These are phyloP conservation scores for Cheilosia variabilis DNA, from an alignment of 2,888 invertebrate species.

Conservation along the genomic window DNA sequence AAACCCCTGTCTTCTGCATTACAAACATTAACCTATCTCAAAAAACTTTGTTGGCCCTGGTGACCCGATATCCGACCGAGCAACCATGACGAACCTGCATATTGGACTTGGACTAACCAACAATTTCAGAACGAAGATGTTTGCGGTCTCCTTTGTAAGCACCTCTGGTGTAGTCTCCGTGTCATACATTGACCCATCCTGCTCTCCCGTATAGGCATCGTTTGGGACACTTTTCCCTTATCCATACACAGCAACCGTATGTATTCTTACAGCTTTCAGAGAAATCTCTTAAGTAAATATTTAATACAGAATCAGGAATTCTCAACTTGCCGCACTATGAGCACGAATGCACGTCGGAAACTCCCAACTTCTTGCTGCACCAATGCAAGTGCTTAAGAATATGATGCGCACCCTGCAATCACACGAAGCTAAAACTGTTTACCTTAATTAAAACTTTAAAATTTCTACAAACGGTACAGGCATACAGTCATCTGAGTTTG, in stretches of 20 bases:
- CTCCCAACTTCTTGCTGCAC: slow-evolving; percentile 4
- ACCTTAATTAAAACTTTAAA: slow-evolving; percentile 73
- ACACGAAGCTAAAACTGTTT: slow-evolving; percentile 68
- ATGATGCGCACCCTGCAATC: slow-evolving; percentile 19
- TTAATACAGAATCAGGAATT: slow-evolving; percentile 51
- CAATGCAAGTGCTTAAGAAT: slow-evolving; percentile 42
- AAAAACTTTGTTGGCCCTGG: background rate
- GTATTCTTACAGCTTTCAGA: slow-evolving; percentile 15
- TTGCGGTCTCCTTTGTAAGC: slow-evolving; percentile 54
- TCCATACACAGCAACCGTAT: background rate
- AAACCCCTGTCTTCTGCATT: too few species aligned
- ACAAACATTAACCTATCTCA: too few species aligned
- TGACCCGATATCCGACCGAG: background rate
- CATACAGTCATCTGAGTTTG: slow-evolving; percentile 40
- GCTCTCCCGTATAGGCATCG: background rate
- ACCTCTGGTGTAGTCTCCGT: slow-evolving; percentile 31
- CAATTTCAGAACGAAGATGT: slow-evolving; percentile 47
- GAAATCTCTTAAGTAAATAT: slow-evolving; percentile 67
- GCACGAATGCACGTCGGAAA: background rate
- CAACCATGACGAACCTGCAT: background rate
- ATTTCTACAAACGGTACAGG: slow-evolving; percentile 52
- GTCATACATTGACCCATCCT: slow-evolving; percentile 33
- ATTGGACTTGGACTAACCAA: slow-evolving; percentile 5
- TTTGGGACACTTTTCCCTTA: slow-evolving; percentile 13
- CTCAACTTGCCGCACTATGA: slow-evolving; percentile 32